Conservation (phyloP, 2,797 vertebrate genomes). For the Argya squamiceps region DNA sequence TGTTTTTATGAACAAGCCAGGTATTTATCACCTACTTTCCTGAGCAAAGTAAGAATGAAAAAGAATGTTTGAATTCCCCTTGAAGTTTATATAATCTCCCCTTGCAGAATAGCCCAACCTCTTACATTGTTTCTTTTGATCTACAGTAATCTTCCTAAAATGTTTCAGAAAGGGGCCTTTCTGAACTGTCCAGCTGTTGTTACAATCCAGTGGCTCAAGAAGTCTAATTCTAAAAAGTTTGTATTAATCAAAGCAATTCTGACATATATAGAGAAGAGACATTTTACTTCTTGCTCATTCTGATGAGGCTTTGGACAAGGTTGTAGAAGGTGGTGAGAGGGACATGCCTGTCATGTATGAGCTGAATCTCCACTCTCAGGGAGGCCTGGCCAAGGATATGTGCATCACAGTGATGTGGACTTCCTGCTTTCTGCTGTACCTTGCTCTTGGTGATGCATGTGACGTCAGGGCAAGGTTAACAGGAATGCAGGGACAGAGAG, state of each 20-base stretch:
- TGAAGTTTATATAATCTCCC: background rate
- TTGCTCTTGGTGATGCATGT: background rate
- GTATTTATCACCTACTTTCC: background rate
- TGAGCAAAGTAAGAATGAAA: background rate
- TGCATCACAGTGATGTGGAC: background rate
- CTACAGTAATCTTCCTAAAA: background rate
- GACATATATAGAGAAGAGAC: background rate
- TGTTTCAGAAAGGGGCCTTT: background rate
- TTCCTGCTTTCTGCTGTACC: background rate
- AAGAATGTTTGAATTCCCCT: background rate
- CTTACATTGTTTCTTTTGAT: background rate
- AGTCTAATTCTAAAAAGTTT: background rate
- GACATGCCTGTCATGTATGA: accelerated
- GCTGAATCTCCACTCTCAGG: background rate
- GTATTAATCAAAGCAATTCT: background rate
- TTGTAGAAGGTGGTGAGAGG: background rate
- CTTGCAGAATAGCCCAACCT: background rate
- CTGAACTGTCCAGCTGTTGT: background rate
- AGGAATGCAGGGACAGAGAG: accelerated
- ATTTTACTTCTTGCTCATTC: background rate
- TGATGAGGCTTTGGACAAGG: accelerated
- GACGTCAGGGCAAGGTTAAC: background rate
- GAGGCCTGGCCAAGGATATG: background rate
- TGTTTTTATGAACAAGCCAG: background rate
- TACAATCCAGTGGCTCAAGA: background rate